Evolutionary conservation across 2,797 vertebrate species (phyloP), one percentile per base, ranked within the genome.

Genomic region (Champsocephalus gunnari): DNA sequence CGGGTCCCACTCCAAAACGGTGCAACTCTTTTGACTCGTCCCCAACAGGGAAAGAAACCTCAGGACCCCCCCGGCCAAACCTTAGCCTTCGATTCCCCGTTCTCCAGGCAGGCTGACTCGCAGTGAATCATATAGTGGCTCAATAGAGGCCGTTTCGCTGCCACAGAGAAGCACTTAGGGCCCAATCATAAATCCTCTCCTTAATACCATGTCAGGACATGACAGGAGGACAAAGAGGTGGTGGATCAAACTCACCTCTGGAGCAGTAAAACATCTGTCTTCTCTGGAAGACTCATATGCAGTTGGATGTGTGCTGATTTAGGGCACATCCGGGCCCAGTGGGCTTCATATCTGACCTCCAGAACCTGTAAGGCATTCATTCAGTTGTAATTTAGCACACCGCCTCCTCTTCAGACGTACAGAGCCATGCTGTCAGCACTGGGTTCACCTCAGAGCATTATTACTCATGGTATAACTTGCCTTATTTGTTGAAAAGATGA

Each of bases 231-330:
- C 88, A 92, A 85, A 82, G 81, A 87, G 87, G 87, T 87, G 83
- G 82, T 17, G 80, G 84, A 90, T 87, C 68, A 83, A 55, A 79
- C 84, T 92, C 88, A 92, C 89, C 88, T 88, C 88, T 91, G 83
- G 43, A 79, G 87, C 89, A 75, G 77, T 84, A 90, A 91, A 93
- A 92, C 89, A 93, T 89, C 85, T 87, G 82, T 87, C 83, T 83
- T 75, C 79, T 77, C 63, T 13, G 16, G 53, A 34, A 11, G 58
- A 83, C 75, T 80, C 69, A 19, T 38, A 38, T 34, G 56, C 80
- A 58, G 74, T 77, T 89, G 77, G 45, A 79, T 84, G 73, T 61
- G 9, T 24, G 60, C 13, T 79, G 83, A 87, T 86, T 87, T 76
- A 81, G 56, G 68, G 70, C 61, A 21, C 73, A 65, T 13, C 53